phyloP scores from a whole-genome alignment of 2,888 invertebrate genomes.

The Schizaphis graminum region DNA sequence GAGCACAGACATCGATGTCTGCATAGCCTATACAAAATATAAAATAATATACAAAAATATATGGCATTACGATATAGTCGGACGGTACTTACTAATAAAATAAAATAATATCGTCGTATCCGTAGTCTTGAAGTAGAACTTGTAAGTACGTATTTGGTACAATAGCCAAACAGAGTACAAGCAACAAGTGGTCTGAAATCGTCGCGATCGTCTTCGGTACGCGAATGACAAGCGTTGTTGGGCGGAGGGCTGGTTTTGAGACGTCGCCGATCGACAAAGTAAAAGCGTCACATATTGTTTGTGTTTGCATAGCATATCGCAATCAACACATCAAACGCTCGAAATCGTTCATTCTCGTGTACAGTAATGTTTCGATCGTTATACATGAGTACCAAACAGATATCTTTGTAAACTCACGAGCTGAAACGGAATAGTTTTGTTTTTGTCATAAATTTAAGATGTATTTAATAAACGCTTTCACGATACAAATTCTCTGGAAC shows the following conservation, averaged over 20 bases:
- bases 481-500: background rate
- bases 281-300: slow-evolving; percentile 43
- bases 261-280: background rate
- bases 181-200: no score
- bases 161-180: background rate
- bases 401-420: background rate
- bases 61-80: background rate
- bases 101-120: background rate
- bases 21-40: background rate
- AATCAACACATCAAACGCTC: background rate
- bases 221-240: background rate
- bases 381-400: background rate
- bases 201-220: background rate
- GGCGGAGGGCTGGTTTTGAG: background rate
- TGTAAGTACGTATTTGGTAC: background rate
- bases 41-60: background rate
- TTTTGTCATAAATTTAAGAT: background rate
- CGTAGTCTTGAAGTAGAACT: background rate
- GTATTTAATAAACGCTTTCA: background rate
- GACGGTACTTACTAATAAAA: background rate
- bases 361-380: background rate
- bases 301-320: slow-evolving; percentile 32
- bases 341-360: background rate
- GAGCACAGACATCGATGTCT: background rate
- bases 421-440: background rate